Percentiles rank a stretch among this genome's conserved stretches.
Evolutionary conservation across 2,888 invertebrate genomes (phyloP).

Genomic region (Eilema depressum): DNA sequence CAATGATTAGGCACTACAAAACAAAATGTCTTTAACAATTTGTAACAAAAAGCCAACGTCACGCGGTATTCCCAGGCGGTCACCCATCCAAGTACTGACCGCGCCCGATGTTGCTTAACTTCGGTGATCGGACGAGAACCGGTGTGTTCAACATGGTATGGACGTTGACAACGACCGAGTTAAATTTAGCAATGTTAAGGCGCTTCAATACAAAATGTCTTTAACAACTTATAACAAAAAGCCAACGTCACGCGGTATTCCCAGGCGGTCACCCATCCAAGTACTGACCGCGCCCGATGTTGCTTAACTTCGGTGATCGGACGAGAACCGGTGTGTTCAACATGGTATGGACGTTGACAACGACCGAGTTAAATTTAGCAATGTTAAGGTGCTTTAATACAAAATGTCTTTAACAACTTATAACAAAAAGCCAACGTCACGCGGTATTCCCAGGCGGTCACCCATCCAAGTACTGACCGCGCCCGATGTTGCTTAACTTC

Average conservation of each 20-base stretch:
- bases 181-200: background rate
- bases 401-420: background rate
- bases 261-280: conserved; percentile 84
- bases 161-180: conserved; percentile 54
- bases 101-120: conserved; percentile 84
- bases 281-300: conserved; percentile 83
- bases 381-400: too few relatives aligned
- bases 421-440: conserved; percentile 67
- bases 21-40: too few relatives aligned
- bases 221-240: conserved; percentile 54
- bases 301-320: conserved; percentile 85
- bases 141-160: conserved; percentile 75
- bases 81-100: conserved; percentile 85
- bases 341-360: conserved; percentile 64
- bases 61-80: conserved; percentile 77
- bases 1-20: too few relatives aligned
- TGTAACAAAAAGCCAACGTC: conserved; percentile 64
- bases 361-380: conserved; percentile 18
- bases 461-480: conserved; percentile 84
- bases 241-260: conserved; percentile 70
- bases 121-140: conserved; percentile 85
- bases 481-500: conserved; percentile 84
- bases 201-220: too few relatives aligned
- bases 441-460: conserved; percentile 79
- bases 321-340: conserved; percentile 83